Evolutionary conservation across 2,113 vertebrate genomes (phyloP).

Genomic region (Fregetta grallaria): DNA sequence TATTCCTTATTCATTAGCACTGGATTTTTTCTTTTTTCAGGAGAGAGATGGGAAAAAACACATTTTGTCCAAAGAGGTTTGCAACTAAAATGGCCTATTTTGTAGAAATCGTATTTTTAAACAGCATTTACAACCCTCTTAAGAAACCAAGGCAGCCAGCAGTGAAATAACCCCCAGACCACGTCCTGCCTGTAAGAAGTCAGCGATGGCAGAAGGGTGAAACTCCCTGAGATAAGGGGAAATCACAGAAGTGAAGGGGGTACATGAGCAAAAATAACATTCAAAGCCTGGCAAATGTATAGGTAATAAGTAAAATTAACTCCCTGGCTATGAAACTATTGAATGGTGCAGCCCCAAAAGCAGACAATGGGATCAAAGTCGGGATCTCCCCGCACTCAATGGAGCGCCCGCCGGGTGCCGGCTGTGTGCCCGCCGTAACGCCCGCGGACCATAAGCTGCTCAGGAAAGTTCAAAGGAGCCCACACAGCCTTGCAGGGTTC

Average conservation of each 20-base stretch:
- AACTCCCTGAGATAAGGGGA: neutral
- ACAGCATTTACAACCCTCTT: neutral
- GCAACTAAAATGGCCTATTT: neutral
- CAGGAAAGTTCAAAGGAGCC: neutral
- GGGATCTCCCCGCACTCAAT: neutral
- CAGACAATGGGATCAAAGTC: neutral
- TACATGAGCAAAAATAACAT: neutral
- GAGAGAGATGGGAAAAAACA: neutral
- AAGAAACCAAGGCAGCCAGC: neutral
- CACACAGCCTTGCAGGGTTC: neutral
- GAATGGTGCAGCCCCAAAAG: neutral
- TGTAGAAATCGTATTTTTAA: neutral
- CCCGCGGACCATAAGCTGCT: neutral
- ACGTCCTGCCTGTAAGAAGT: neutral
- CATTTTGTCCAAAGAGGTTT: neutral
- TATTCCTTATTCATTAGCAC: neutral
- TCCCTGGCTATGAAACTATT: neutral
- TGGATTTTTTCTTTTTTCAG: neutral
- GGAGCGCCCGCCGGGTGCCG: neutral
- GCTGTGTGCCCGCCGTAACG: neutral
- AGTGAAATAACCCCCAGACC: fast-evolving
- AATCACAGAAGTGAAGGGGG: neutral
- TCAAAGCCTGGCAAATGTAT: neutral
- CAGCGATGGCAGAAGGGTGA: neutral
- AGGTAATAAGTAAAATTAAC: neutral